phyloP scores from a whole-genome alignment of 2,888 invertebrate species.

The Amblyteles armatorius region DNA sequence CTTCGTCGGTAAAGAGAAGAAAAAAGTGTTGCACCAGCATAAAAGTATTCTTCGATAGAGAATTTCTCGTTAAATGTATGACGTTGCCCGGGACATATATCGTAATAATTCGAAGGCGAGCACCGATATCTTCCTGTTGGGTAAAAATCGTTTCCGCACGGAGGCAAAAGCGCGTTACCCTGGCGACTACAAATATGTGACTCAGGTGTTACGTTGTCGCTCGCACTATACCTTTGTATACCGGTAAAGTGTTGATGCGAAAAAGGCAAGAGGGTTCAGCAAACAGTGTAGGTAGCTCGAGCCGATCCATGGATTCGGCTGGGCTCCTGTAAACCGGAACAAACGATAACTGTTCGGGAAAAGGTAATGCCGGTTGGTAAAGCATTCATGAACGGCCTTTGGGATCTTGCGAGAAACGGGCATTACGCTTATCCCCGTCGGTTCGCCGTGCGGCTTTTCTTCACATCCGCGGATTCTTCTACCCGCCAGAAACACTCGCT shows the following conservation, averaged over 20 bases:
- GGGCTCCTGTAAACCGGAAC: slow-evolving; percentile 61
- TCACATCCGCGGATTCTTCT: slow-evolving; percentile 41
- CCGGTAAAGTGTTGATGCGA: background rate
- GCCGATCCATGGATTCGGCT: slow-evolving; percentile 48
- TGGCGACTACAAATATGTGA: slow-evolving; percentile 18
- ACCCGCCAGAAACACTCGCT: slow-evolving; percentile 1
- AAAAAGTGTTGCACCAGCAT: background rate
- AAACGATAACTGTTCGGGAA: slow-evolving; percentile 66
- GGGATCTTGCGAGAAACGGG: slow-evolving; percentile 74
- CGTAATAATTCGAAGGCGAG: background rate
- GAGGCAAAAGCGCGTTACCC: slow-evolving; percentile 11
- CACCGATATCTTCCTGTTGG: background rate
- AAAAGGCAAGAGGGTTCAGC: slow-evolving; percentile 19
- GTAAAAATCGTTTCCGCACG: slow-evolving; percentile 3
- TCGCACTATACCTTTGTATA: slow-evolving; percentile 20
- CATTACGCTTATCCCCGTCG: slow-evolving; percentile 71
- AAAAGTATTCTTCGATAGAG: background rate
- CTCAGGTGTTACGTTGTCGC: slow-evolving; percentile 44
- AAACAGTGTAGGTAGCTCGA: slow-evolving; percentile 33
- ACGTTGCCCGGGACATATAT: background rate
- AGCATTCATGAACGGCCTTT: slow-evolving; percentile 80
- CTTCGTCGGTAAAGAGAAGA: background rate
- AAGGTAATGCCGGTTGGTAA: slow-evolving; percentile 73
- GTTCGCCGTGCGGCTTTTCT: slow-evolving; percentile 56
- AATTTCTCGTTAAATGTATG: slow-evolving; percentile 1